Evolutionary conservation across 2,888 invertebrate species (phyloP), one percentile per base, ranked within the genome.

Genomic region (Fragum sueziense): DNA sequence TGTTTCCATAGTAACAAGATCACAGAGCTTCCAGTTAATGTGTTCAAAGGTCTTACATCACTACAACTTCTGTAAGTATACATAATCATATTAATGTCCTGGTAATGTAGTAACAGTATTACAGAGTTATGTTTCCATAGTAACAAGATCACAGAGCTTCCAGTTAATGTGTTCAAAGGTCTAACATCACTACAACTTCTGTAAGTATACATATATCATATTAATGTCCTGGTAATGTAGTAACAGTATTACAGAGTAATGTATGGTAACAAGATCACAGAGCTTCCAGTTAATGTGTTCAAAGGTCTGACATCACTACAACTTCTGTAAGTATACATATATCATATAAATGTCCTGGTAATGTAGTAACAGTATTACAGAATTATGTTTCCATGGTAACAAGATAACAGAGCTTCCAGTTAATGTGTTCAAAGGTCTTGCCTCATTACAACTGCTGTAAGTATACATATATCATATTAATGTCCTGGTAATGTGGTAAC

Each of bases 1-100:
- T 99, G 29, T 99, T n/a, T n/a, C n/a, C n/a, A 99, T 92, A 98
- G 98, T n/a, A 99, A 99, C 94, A 98, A 98, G 95, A 97, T 99
- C 89, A 96, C 96, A 89, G 98, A 99, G 91, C 94, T 99, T 41
- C 98, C 98, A 25, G 96, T 96, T 52, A 97, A 97, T 70, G 96
- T 98, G 82, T 99, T 99, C 93, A 96, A 97, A 93, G 98, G 98
- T 74, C 94, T 99, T 70, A 94, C 96, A 17, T 97, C 97, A 22
- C 94, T 99, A 70, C 98, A 99, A 93, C 94, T 99, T 74, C 94
- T 99, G 96, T 93, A 86, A 92, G 93, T 92, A 82, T 31, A n/a
- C 2, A 65, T 29, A 1, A 9, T n/a, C n/a, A n/a, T n/a, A n/a
- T n/a, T n/a, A n/a, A n/a, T n/a, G n/a, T n/a, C n/a, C n/a, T n/a